A percentile compares a stretch with the other conserved stretches of the same genome.
These are phyloP conservation scores for Ammospiza maritima DNA, from an alignment of 2,797 vertebrate genomes.

Conservation along the genomic window DNA sequence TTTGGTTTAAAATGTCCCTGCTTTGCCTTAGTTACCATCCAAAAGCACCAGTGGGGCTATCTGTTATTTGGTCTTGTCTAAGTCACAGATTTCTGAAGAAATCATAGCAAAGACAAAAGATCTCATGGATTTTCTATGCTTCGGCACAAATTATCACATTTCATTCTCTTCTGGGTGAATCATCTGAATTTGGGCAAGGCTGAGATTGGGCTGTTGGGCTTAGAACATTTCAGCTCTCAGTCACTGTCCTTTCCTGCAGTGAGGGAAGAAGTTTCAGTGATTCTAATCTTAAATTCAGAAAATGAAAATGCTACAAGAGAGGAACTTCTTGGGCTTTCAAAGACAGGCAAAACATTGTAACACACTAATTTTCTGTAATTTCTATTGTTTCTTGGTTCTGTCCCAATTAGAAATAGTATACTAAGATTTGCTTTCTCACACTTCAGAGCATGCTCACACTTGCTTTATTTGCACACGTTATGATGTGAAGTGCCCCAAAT, in stretches of 20 bases:
- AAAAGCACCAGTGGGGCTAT: not conserved
- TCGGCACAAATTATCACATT: not conserved
- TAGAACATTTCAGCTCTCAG: not conserved
- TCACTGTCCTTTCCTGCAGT: fast-evolving
- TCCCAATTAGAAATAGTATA: not conserved
- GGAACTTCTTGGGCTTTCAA: not conserved
- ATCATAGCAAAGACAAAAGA: not conserved
- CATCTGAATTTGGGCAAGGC: not conserved
- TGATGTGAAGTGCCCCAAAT: not conserved
- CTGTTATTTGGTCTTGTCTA: not conserved
- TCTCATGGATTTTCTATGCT: not conserved
- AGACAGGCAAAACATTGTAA: not conserved
- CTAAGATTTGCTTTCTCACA: not conserved
- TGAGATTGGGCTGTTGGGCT: not conserved
- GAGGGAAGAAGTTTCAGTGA: not conserved
- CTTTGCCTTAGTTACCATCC: not conserved
- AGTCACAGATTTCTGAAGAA: not conserved
- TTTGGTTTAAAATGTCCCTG: not conserved
- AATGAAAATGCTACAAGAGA: not conserved
- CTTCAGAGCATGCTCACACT: not conserved
- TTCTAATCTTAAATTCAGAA: not conserved
- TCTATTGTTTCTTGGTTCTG: not conserved
- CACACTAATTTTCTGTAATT: not conserved
- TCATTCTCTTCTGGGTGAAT: not conserved
- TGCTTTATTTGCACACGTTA: not conserved